Percentiles rank a stretch among this genome's conserved stretches.
These are phyloP conservation scores for Cinclus mexicanus DNA, from an alignment of 2,113 vertebrate species.

Conservation along the genomic window DNA sequence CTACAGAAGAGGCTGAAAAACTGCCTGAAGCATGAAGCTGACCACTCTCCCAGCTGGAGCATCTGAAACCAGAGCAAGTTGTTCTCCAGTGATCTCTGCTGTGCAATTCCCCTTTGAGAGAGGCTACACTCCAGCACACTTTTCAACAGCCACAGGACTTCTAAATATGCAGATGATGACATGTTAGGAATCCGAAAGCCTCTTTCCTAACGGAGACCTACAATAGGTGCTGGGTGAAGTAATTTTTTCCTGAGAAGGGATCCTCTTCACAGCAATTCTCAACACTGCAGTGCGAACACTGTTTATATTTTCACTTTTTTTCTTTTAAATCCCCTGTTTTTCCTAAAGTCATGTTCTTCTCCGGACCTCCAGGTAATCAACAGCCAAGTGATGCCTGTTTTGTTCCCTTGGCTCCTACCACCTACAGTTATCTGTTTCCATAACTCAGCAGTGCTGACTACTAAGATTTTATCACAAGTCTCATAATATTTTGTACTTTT, in stretches of 20 bases:
- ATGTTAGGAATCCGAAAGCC: neutral
- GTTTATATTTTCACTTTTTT: neutral
- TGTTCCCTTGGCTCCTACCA: conserved; percentile 3
- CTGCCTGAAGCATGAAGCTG: neutral
- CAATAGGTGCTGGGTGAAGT: fast-evolving
- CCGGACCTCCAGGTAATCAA: neutral
- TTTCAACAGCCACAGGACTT: neutral
- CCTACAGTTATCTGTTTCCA: conserved; percentile 22
- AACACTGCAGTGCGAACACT: neutral
- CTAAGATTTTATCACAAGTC: conserved; percentile 43
- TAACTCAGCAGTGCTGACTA: conserved; percentile 24
- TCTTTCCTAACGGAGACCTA: neutral
- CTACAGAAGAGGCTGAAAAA: neutral
- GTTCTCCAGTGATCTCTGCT: neutral
- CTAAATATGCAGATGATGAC: neutral
- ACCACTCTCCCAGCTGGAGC: neutral
- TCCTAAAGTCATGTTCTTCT: neutral
- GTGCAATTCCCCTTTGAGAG: neutral
- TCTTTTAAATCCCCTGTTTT: neutral
- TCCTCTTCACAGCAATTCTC: neutral
- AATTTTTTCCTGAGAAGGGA: neutral
- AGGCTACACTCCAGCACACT: neutral
- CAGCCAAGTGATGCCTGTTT: neutral
- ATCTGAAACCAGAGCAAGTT: neutral
- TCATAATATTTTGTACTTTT: conserved; percentile 42